A percentile compares a stretch with the other conserved stretches of the same genome.
Conservation (phyloP, 92 coral and sea anemone species). For the Montipora capitata region DNA sequence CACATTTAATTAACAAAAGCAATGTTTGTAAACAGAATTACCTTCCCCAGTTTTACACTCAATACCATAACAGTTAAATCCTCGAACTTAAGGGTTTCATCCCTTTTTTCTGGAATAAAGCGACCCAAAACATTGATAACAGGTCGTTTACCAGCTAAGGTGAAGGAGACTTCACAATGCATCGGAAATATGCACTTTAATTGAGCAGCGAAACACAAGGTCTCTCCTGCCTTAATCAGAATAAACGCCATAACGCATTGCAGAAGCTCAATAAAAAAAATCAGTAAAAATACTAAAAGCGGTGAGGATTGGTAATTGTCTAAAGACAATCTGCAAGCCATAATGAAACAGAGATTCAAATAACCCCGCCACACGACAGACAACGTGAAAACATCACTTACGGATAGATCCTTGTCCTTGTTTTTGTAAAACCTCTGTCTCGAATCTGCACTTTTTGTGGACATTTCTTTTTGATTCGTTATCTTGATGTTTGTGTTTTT, state of each 20-base stretch:
- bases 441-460: conserved; percentile 88
- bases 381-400: conserved; percentile 60
- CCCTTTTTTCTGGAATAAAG: too few species aligned
- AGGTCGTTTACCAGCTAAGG: background rate
- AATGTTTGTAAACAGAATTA: too few species aligned
- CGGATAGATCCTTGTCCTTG: conserved; percentile 97
- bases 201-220: background rate
- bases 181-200: too few species aligned
- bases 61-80: background rate
- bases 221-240: background rate
- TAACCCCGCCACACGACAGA: conserved; percentile 73
- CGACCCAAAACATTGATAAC: background rate
- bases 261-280: background rate
- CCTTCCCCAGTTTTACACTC: too few species aligned
- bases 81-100: too few species aligned
- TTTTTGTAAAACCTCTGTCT: conserved; percentile 92
- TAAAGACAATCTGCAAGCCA: conserved; percentile 41
- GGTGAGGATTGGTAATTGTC: background rate
- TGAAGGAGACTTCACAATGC: background rate
- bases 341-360: conserved; percentile 46
- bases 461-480: conserved; percentile 68
- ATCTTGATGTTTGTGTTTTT: conserved; percentile 31
- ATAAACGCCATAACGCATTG: background rate
- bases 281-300: background rate
- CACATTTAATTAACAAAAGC: too few species aligned